Evolutionary conservation across 2,888 invertebrate species (phyloP), one percentile per base, ranked within the genome.

Genomic region (Polymixis lichenea): DNA sequence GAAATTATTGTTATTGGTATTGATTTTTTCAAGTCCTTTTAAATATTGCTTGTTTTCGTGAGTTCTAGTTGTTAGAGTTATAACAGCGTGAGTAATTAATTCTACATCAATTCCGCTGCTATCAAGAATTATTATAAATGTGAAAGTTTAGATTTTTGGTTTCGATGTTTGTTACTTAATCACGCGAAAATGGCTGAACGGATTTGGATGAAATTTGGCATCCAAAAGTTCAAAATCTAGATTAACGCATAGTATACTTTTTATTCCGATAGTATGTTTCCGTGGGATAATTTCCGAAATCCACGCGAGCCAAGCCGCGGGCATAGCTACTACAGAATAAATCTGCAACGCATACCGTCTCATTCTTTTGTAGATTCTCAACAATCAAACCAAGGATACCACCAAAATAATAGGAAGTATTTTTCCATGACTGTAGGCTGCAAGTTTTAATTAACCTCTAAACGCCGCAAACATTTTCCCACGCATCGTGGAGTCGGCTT

Each of bases 381-480:
- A 8, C 0, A 69, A 70, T 49, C 3, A 49, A 55, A 28, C 17
- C 46, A 64, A 82, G 46, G 66, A 51, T 56, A 65, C 25, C n/a
- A 58, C 17, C 0, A 71, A 80, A 80, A 80, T 53, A 43, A 43
- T 49, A 46, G 66, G 58, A 65, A 67, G 53, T 64, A 60, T 38
- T 81, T 72, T 55, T 67, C 15, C 1, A 17, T 22, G 17, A 28
- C 32, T 53, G 53, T 76, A 25, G 82, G 64, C 22, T 60, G 62
- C 38, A 28, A 46, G 38, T 77, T 77, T 76, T 76, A 72, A 82
- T 77, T 76, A 69, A 77, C 76, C 69, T 74, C 72, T 80, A 66
- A 75, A 53, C 55, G 60, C 61, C 32, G 64, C 38, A 49, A 80
- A 79, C 69, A 69, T 82, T 88, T 89, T 88, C 84, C 88, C 89